phyloP scores from a whole-genome alignment of 2,888 invertebrate genomes.

The Agonopterix subpropinquella region DNA sequence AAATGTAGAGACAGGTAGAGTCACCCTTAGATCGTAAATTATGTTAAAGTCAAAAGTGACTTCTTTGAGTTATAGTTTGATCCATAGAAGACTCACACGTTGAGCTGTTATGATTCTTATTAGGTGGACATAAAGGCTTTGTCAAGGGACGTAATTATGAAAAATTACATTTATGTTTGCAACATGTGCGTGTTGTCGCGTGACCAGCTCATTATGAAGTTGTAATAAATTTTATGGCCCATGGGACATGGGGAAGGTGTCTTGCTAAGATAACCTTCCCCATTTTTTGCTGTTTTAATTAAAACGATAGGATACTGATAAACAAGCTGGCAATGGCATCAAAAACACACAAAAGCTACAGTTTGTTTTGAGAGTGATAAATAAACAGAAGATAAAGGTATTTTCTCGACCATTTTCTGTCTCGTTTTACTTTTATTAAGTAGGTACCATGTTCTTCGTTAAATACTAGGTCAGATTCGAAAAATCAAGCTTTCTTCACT shows the following conservation, averaged over 20 bases:
- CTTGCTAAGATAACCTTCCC: conserved; percentile 21
- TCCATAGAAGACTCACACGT: too few species aligned
- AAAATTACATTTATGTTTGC: conserved; percentile 27
- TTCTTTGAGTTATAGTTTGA: conserved; percentile 31
- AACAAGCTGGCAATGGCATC: not conserved
- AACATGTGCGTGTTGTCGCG: conserved; percentile 61
- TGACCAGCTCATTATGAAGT: conserved; percentile 65
- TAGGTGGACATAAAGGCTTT: too few species aligned
- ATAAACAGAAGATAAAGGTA: too few species aligned
- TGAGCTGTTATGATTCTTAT: too few species aligned
- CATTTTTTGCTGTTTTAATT: conserved; percentile 2
- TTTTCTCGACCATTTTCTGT: too few species aligned
- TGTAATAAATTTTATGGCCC: conserved; percentile 65
- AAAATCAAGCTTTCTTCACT: too few species aligned
- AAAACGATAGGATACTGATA: not conserved
- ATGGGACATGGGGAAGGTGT: conserved; percentile 41
- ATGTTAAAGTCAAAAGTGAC: conserved; percentile 37
- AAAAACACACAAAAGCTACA: too few species aligned
- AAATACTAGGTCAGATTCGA: too few species aligned
- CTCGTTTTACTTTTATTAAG: too few species aligned
- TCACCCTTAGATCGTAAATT: conserved; percentile 64
- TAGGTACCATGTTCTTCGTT: too few species aligned
- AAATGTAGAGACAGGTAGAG: conserved; percentile 32
- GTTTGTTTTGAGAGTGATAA: too few species aligned
- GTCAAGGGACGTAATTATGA: too few species aligned